Evolutionary conservation across 1,140 invertebrate genomes (phyloP).

Genomic region (Drosophila tristis): DNA sequence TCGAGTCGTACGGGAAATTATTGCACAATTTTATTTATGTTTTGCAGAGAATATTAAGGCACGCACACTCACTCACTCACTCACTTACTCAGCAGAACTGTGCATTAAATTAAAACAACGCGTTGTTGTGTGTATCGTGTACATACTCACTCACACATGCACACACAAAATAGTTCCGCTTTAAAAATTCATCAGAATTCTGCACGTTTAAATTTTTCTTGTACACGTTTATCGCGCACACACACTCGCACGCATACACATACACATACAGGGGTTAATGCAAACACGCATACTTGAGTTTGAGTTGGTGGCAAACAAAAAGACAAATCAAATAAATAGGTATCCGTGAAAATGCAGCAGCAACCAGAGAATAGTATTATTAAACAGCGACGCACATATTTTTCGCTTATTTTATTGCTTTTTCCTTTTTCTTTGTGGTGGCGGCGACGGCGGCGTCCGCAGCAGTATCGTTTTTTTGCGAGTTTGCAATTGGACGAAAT

Average conservation of each 20-base stretch:
- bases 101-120: conserved; percentile 55
- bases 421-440: conserved; percentile 58
- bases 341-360: conserved; percentile 30
- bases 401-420: conserved; percentile 54
- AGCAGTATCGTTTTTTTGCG: conserved; percentile 60
- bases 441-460: conserved; percentile 61
- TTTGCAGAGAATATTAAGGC: conserved; percentile 59
- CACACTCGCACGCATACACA: conserved; percentile 43
- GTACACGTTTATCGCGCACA: conserved; percentile 72
- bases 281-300: conserved; percentile 4
- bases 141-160: conserved; percentile 16
- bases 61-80: conserved; percentile 41
- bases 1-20: conserved; percentile 51
- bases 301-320: conserved; percentile 53
- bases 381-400: conserved; percentile 59
- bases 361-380: conserved; percentile 43
- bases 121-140: conserved; percentile 30
- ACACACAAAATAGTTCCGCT: conserved; percentile 57
- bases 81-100: conserved; percentile 29
- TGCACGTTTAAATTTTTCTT: conserved; percentile 77
- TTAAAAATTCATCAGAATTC: conserved; percentile 73
- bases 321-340: conserved; percentile 46
- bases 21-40: conserved; percentile 78
- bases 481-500: conserved; percentile 69
- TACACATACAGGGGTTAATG: conserved; percentile 27